phyloP scores from a whole-genome alignment of 2,888 invertebrate species.

The Drosophila affinis region DNA sequence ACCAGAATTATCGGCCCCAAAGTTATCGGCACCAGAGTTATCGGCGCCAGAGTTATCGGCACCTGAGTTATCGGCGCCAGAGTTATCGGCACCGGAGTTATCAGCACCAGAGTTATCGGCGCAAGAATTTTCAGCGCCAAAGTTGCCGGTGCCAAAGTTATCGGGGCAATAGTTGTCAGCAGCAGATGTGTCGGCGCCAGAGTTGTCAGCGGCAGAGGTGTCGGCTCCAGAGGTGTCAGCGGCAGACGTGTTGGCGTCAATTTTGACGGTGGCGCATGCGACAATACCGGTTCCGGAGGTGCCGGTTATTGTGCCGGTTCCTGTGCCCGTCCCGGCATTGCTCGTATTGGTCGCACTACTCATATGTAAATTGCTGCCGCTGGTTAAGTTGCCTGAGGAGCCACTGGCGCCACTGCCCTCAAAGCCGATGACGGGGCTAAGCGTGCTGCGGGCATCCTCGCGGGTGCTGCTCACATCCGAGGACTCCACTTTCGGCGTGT shows the following conservation, averaged over 20 bases:
- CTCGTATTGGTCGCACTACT: slow-evolving; percentile 85
- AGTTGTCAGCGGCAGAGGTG: neutral
- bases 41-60: neutral
- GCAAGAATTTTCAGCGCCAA: no score
- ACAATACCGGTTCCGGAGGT: slow-evolving; percentile 49
- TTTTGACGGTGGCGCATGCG: neutral
- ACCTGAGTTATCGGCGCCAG: no score
- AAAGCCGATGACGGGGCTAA: slow-evolving; percentile 81
- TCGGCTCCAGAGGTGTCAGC: neutral
- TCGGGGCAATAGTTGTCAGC: neutral
- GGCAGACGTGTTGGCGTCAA: neutral
- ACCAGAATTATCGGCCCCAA: neutral
- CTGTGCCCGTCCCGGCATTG: slow-evolving; percentile 82
- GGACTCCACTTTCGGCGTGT: slow-evolving; percentile 83
- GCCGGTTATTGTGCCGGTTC: slow-evolving; percentile 68
- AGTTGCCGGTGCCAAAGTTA: no score
- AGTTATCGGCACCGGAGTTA: no score
- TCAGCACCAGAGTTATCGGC: no score
- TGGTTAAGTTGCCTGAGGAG: slow-evolving; percentile 86
- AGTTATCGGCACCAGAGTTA: neutral
- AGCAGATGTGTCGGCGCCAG: neutral
- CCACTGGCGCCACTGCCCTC: slow-evolving; percentile 86
- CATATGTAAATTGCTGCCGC: slow-evolving; percentile 85
- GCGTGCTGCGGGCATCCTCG: slow-evolving; percentile 65
- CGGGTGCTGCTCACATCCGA: slow-evolving; percentile 82